Percentiles rank a stretch among this genome's conserved stretches.
Evolutionary conservation across 2,888 invertebrate genomes (phyloP).

Genomic region (Scrobipalpa atriplicella): DNA sequence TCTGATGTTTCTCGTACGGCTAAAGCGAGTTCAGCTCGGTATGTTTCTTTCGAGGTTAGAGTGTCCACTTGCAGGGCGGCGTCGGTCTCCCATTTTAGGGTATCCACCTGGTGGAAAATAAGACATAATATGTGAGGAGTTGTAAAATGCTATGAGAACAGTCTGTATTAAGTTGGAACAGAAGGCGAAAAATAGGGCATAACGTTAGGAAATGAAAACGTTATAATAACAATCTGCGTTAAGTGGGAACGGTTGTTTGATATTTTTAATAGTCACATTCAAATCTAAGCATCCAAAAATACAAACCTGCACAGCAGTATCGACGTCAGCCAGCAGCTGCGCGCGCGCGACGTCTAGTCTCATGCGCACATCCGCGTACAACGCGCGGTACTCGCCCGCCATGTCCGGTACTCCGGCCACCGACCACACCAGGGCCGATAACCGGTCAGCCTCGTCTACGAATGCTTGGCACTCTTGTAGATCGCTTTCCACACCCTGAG

Average conservation of each 20-base stretch:
- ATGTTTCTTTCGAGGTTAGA: constrained; percentile 92
- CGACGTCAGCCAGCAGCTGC: constrained; percentile 66
- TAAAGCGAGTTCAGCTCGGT: constrained; percentile 87
- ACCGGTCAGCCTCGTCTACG: constrained; percentile 66
- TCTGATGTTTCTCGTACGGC: constrained; percentile 88
- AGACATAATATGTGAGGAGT: background rate
- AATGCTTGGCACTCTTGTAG: constrained; percentile 64
- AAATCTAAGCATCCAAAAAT: background rate
- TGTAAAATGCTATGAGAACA: background rate
- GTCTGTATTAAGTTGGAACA: background rate
- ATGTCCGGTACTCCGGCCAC: constrained; percentile 61
- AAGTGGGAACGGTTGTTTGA: background rate
- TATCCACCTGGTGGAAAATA: constrained; percentile 85
- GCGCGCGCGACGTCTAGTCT: constrained; percentile 64
- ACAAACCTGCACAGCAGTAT: constrained; percentile 69
- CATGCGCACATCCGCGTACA: constrained; percentile 63
- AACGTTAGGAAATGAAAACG: background rate
- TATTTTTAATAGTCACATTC: background rate
- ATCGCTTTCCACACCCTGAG: constrained; percentile 66
- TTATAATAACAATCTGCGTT: background rate
- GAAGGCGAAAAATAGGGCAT: constrained; percentile 49
- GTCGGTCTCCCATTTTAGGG: constrained; percentile 89
- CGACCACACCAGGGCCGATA: constrained; percentile 51
- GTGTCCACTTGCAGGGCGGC: constrained; percentile 93
- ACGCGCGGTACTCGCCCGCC: constrained; percentile 69